A percentile compares a stretch with the other conserved stretches of the same genome.
phyloP scores from a whole-genome alignment of 1,140 invertebrate species.

The Trichonephila clavipes region DNA sequence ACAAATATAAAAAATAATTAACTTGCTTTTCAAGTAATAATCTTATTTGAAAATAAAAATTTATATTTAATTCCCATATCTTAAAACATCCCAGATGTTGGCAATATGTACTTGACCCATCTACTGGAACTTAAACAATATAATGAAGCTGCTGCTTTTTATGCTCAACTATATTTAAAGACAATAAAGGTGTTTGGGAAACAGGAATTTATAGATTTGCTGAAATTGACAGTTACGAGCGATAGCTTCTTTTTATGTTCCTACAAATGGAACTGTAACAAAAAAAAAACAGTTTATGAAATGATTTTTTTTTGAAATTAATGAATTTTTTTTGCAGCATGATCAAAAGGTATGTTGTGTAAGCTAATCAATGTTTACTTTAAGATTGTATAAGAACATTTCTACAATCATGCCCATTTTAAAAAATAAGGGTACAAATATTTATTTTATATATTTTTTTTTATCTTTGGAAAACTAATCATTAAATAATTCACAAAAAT shows the following conservation, averaged over 20 bases:
- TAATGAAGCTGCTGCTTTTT: slow-evolving; percentile 92
- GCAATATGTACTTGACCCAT: slow-evolving; percentile 91
- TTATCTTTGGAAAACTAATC: no score
- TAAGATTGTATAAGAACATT: no score
- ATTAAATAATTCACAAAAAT: no score
- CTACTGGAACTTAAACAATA: slow-evolving; percentile 88
- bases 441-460: no score
- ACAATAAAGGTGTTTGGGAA: slow-evolving; percentile 93
- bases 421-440: no score
- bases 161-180: slow-evolving; percentile 87
- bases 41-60: no score
- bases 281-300: slow-evolving; percentile 96
- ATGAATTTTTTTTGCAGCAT: slow-evolving; percentile 94
- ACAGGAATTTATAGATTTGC: slow-evolving; percentile 95
- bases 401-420: no score
- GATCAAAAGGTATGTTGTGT: slow-evolving; percentile 85
- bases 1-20: no score
- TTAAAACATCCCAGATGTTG: slow-evolving; percentile 83
- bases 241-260: slow-evolving; percentile 92
- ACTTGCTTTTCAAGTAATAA: no score
- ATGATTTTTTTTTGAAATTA: slow-evolving; percentile 96
- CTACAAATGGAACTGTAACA: slow-evolving; percentile 83
- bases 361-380: no score
- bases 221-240: slow-evolving; percentile 89
- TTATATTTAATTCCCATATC: no score